Base-by-base conservation (phyloP, 2,113 vertebrate species). In the Anthoscopus minutus region DNA sequence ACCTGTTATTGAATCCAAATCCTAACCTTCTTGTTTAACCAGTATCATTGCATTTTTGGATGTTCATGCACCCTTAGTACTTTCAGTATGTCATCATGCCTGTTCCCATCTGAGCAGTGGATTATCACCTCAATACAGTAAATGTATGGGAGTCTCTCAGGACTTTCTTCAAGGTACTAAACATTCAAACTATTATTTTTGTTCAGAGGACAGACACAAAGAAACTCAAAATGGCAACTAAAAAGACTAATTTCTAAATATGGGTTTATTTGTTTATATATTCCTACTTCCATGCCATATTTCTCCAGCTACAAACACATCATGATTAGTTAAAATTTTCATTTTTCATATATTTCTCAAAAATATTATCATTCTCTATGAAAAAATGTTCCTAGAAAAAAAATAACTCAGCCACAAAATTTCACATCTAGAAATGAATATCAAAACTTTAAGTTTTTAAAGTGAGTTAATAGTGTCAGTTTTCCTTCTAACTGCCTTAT, bases 251-350 rank as follows among this genome's bases (percentile, higher is more conserved):
- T 73, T 80, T 88, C 81, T 31, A 61, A 73, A 61, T 45, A 45
- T 21, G 3, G 1, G 4, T 62, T 78, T 81, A 30, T 50, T 71
- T 82, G 2, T 38, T 4, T 0, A 2, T 8, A 35, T 6, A 30
- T 48, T 67, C 27, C n/a, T 40, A 5, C 57, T 86, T 70, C 10
- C 2, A 3, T 44, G 13, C 0, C 0, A 0, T 45, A 27, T 20
- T 91, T 83, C 4, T 72, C 6, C 76, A 21, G 18, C 28, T 76
- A 15, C 12, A 28, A 51, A 42, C 22, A 38, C 3, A 30, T 24
- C 2, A 37, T 7, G 6, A 40, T 30, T 21, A 82, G 9, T 60
- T 40, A 37, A 76, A 69, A 27, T 13, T 31, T 69, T 77, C 0
- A 10, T 31, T 88, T 88, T 72, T 69, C 3, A 0, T 53, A 3